Conservation (phyloP, 2,113 vertebrate genomes). For the Oophaga pumilio region DNA sequence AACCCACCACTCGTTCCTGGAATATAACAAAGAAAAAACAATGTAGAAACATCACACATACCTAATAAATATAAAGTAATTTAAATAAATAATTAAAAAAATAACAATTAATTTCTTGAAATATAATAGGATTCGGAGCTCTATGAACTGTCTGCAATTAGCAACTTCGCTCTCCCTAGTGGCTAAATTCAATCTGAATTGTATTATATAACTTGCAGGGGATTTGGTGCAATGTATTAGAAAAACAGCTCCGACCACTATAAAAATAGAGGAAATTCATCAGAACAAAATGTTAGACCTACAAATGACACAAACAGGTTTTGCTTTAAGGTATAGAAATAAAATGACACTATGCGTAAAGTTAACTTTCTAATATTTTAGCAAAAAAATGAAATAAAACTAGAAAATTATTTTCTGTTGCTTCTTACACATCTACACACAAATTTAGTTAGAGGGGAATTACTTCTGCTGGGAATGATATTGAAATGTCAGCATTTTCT, state of each 20-base stretch:
- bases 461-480: not conserved
- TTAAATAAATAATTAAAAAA: too few species aligned
- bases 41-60: not conserved
- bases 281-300: too few species aligned
- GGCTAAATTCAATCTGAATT: too few species aligned
- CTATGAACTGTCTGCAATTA: too few species aligned
- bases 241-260: too few species aligned
- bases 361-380: not conserved
- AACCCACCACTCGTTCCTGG: conserved; percentile 81
- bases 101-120: too few species aligned
- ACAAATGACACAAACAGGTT: not conserved
- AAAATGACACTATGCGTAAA: not conserved
- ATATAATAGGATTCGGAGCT: too few species aligned
- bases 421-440: not conserved
- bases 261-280: too few species aligned
- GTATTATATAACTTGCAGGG: too few species aligned
- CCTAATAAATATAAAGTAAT: not conserved
- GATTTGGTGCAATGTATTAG: too few species aligned
- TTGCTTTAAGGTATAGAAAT: not conserved
- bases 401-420: not conserved
- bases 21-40: not conserved
- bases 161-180: too few species aligned
- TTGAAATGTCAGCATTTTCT: conserved; percentile 5
- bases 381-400: not conserved
- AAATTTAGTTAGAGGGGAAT: not conserved